phyloP scores from a whole-genome alignment of 2,113 vertebrate species.

The Amphilophus citrinellus region DNA sequence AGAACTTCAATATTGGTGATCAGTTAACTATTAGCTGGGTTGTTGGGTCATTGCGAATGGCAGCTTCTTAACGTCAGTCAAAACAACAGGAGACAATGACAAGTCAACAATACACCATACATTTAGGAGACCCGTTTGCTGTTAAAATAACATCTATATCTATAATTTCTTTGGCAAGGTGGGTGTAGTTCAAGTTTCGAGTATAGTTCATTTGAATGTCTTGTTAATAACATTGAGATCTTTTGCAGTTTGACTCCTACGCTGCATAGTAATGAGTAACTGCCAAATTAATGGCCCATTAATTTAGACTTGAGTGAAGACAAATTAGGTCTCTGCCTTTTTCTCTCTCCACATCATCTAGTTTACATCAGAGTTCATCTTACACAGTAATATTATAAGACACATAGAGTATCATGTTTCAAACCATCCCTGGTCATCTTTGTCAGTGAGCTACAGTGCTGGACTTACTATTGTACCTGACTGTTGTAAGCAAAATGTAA shows the following conservation, averaged over 20 bases:
- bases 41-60: not conserved
- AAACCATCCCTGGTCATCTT: not conserved
- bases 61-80: not conserved
- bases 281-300: not conserved
- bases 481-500: not conserved
- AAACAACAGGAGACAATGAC: not conserved
- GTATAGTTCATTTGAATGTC: not conserved
- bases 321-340: not conserved
- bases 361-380: not conserved
- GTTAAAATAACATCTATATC: slow-evolving; percentile 2
- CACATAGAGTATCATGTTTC: not conserved
- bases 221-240: not conserved
- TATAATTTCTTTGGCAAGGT: not conserved
- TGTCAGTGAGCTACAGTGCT: not conserved
- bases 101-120: not conserved
- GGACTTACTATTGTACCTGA: not conserved
- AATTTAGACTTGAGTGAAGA: not conserved
- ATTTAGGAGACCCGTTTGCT: not conserved
- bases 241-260: not conserved
- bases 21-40: not conserved
- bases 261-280: slow-evolving; percentile 1
- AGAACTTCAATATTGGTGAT: not conserved
- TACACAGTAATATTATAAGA: not conserved
- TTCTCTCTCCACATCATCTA: not conserved
- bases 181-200: not conserved